Conservation (phyloP, 2,113 vertebrate genomes). For the Ceratotherium simum region DNA sequence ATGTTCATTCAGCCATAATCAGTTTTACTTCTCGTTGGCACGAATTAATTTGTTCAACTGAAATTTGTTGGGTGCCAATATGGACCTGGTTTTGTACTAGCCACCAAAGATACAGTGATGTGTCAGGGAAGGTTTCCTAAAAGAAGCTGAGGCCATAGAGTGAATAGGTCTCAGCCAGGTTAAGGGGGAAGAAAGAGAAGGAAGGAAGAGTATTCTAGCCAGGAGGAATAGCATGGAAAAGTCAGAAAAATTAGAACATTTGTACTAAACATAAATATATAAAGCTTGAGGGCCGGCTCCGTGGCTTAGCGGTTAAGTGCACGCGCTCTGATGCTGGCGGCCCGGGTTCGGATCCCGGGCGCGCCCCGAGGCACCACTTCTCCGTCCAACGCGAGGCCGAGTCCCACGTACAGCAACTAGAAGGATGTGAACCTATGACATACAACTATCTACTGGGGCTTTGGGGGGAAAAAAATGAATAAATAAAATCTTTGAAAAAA, state of each 20-base stretch:
- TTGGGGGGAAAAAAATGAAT: too few species aligned
- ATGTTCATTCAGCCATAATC: not conserved
- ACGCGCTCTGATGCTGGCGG: too few species aligned
- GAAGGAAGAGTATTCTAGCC: not conserved
- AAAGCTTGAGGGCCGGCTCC: not conserved
- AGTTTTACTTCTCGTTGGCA: not conserved
- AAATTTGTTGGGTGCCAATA: not conserved
- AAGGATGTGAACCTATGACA: too few species aligned
- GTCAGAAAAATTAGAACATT: not conserved
- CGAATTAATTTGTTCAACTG: not conserved
- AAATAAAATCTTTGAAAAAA: too few species aligned
- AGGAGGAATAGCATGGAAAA: not conserved
- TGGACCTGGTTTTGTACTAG: not conserved
- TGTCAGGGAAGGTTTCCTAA: not conserved
- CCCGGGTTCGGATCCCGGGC: too few species aligned
- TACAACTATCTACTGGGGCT: too few species aligned
- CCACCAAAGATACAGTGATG: not conserved
- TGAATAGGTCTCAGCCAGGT: not conserved
- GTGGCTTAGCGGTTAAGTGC: too few species aligned
- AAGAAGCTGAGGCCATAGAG: not conserved
- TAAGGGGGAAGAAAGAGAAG: not conserved
- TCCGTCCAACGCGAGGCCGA: too few species aligned
- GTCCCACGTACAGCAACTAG: too few species aligned
- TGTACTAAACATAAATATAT: not conserved
- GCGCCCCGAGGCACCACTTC: too few species aligned